A percentile compares a stretch with the other conserved stretches of the same genome.
Evolutionary conservation across 2,113 vertebrate genomes (phyloP).

Genomic region (Petaurus breviceps): DNA sequence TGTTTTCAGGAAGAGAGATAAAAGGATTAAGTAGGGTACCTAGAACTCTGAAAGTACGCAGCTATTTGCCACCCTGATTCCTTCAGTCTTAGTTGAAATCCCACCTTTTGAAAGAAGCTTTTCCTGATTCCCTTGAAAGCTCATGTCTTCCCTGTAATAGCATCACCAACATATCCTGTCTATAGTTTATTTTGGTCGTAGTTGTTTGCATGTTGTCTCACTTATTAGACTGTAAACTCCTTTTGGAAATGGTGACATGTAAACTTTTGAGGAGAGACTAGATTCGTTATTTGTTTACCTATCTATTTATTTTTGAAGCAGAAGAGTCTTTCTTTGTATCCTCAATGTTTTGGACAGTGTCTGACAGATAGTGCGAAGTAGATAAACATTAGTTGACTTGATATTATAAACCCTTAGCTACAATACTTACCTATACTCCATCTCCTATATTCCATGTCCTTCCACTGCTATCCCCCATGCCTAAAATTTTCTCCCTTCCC

Average conservation of each 20-base stretch:
- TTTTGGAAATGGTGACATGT: no score
- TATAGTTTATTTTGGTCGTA: neutral
- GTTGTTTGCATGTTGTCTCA: neutral
- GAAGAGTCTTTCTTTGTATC: neutral
- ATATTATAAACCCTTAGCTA: neutral
- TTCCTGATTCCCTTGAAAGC: no score
- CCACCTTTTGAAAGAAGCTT: no score
- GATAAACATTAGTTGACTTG: neutral
- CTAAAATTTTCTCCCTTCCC: neutral
- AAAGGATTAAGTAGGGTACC: accelerated
- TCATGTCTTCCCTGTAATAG: neutral
- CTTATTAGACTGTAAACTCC: neutral
- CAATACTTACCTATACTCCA: neutral
- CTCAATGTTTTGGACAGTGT: neutral
- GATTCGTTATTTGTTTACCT: neutral
- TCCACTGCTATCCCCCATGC: neutral
- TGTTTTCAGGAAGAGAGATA: no score
- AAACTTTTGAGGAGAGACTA: neutral
- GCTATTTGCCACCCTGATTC: neutral
- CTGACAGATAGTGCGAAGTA: neutral
- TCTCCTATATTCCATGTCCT: neutral
- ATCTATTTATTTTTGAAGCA: neutral
- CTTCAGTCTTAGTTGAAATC: no score
- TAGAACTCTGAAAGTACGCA: neutral
- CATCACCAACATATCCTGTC: neutral